Evolutionary conservation across 2,888 invertebrate genomes (phyloP).

Genomic region (Podotricha telesiphe): DNA sequence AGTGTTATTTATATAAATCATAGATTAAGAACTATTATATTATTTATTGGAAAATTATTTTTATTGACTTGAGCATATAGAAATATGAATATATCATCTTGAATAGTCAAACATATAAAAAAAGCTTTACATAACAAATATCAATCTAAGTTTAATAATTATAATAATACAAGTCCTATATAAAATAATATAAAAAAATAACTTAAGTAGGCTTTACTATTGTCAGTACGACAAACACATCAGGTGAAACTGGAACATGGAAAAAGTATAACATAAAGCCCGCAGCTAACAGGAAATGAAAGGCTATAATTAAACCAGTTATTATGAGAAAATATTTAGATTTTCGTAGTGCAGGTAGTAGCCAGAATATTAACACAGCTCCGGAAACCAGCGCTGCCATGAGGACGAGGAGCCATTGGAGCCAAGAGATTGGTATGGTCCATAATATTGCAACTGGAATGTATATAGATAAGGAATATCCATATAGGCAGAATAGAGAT

Average conservation of each 20-base stretch:
- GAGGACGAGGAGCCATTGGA: conserved; percentile 94
- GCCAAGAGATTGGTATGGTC: conserved; percentile 91
- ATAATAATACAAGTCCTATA: not conserved
- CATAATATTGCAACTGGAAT: conserved; percentile 96
- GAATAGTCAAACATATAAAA: not conserved
- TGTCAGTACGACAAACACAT: conserved; percentile 38
- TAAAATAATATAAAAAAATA: not conserved
- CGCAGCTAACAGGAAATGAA: conserved; percentile 92
- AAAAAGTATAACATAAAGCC: conserved; percentile 95
- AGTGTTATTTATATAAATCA: too few relatives aligned
- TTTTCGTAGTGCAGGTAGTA: conserved; percentile 89
- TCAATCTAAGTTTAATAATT: conserved; percentile 6
- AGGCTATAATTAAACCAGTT: conserved; percentile 85
- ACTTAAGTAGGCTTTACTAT: conserved; percentile 48
- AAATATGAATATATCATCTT: not conserved
- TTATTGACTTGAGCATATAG: not conserved
- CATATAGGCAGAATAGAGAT: conserved; percentile 96
- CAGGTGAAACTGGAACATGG: conserved; percentile 78
- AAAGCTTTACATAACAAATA: not conserved
- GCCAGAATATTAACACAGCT: conserved; percentile 90
- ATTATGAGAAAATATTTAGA: conserved; percentile 81
- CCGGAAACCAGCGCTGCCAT: conserved; percentile 93
- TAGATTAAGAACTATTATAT: too few relatives aligned
- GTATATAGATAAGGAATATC: conserved; percentile 96
- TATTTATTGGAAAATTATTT: not conserved